These are phyloP conservation scores for Drosophila suboccidentalis DNA, from an alignment of 2,888 invertebrate genomes.

Conservation along the genomic window DNA sequence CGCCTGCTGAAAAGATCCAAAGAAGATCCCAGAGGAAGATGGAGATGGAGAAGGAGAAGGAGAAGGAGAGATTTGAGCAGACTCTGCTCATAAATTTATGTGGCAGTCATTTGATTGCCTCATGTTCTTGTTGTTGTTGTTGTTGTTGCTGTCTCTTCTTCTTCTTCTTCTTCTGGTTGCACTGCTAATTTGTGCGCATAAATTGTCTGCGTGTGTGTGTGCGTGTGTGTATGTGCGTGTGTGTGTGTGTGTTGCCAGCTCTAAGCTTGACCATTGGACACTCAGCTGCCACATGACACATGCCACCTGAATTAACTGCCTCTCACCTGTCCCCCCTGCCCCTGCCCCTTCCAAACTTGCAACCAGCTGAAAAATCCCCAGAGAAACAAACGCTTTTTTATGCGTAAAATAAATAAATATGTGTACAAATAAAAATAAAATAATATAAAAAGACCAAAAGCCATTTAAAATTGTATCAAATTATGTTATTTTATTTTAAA, in stretches of 20 bases:
- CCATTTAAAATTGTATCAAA: too few species aligned
- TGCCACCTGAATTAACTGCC: constrained; percentile 9
- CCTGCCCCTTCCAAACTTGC: neutral
- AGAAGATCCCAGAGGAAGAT: neutral
- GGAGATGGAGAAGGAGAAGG: too few species aligned
- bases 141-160: constrained; percentile 11
- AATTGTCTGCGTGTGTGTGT: constrained; percentile 41
- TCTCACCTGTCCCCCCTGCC: neutral
- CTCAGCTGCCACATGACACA: constrained; percentile 13
- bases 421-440: too few species aligned
- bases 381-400: neutral
- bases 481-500: too few species aligned
- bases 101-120: constrained; percentile 73
- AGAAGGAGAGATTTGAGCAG: constrained; percentile 47
- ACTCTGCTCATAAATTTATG: constrained; percentile 75
- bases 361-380: constrained; percentile 1
- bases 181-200: constrained; percentile 72
- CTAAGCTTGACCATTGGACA: constrained; percentile 29
- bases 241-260: constrained; percentile 47
- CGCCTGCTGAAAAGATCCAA: constrained; percentile 16
- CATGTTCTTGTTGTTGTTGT: constrained; percentile 11
- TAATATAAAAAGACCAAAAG: too few species aligned
- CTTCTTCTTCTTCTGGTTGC: constrained; percentile 17
- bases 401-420: too few species aligned
- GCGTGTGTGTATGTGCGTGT: neutral